Base-by-base conservation (phyloP, 2,888 invertebrate genomes). In the Axea sp. region DNA sequence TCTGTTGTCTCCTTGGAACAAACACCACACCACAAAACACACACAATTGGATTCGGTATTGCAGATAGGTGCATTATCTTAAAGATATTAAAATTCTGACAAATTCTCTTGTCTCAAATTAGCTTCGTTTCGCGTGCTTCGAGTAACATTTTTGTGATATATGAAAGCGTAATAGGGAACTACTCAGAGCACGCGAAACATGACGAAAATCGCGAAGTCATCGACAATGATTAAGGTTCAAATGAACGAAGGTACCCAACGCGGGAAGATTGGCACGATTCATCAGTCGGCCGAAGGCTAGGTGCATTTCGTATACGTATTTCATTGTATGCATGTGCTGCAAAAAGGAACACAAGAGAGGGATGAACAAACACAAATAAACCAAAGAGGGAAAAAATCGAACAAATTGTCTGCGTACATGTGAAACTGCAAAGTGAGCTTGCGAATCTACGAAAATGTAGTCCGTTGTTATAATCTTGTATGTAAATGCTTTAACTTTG, bases 401-500 rank as follows among this genome's bases (percentile, higher is more conserved):
- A 59, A 45, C 11, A 49, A 47, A 60, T 59, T 69, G 64, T 67
- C 69, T 43, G 62, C 62, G 57, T 64, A 53, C 26, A 45, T 57
- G 59, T 45, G 72, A 33, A 72, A 59, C 59, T 77, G 64, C 67
- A 64, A 57, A 76, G 77, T 72, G 59, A 69, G 77, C 37, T 72
- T 75, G 68, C 57, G 68, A 73, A 60, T 77, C 68, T 73, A 67
- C 73, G 75, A 78, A 78, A 73, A 76, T 76, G 77, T 77, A 78
- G 78, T 78, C 81, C 80, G 77, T 83, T 83, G 82, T 82, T 82
- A 82, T 79, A 79, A 81, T 76, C 78, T 81, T 81, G 79, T 77
- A 80, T 80, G 74, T 62, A 78, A 77, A 84, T 84, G 84, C 84
- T 84, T 84, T 84, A 83, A 84, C 84, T 84, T 83, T 80, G 82